Base-by-base conservation (phyloP, 2,888 invertebrate species). In the Trichacis sp. region DNA sequence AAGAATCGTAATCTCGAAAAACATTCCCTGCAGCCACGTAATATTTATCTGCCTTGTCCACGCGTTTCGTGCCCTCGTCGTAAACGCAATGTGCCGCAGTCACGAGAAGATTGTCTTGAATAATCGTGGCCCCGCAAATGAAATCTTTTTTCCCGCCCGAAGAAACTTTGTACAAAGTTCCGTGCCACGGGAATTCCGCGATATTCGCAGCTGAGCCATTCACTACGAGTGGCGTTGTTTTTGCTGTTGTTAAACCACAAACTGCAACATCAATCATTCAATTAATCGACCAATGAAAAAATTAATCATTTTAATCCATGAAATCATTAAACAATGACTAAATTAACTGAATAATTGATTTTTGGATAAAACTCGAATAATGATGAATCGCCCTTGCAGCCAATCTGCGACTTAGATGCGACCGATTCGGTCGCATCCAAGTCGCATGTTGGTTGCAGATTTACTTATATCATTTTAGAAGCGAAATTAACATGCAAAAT, bases 51-150 rank as follows among this genome's bases (percentile, higher is more conserved):
- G 74, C 78, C 18, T 75, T 58, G 2, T 73, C 43, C 1, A 70
- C 20, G 33, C 6, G 56, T n/a, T 64, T 72, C 1, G 1, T 54
- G 0, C 1, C 30, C 19, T 81, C 83, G 29, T 83, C 72, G 68
- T 73, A 84, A 33, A 85, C 78, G 68, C 85, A 85, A 68, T 85
- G 85, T 1, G 85, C 85, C n/a, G 85, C 85, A 45, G 82, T 85
- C n/a, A 85, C 55, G 15, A 85, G 61, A 1, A 84, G 69, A 63
- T 78, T 74, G 0, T 77, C 74, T 2, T 76, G 73, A 52, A 85
- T 78, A 11, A 85, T 81, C 1, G 84, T 80, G n/a, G 84, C 83
- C 12, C 85, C 85, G 53, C 85, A 85, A 17, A 76, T 73, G 45
- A 82, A 84, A 24, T 68, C 48, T 51, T 79, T 84, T 2, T 52